Evolutionary conservation across 30 jellyfish, hydroid and myxozoan species (phyloP).

Genomic region (Hydractinia symbiolongicarpus): DNA sequence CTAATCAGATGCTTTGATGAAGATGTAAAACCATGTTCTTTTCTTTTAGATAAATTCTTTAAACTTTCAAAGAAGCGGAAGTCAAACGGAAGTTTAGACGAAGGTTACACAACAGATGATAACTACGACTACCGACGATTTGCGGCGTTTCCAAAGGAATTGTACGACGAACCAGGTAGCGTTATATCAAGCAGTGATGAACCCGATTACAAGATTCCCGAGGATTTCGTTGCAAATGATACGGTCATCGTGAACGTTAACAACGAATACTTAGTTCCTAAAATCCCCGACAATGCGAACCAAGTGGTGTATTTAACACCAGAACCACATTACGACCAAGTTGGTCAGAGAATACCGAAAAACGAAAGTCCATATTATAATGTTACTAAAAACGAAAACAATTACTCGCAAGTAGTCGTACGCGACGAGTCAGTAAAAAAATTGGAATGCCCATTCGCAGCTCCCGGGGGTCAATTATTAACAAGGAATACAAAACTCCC

Average conservation of each 20-base stretch:
- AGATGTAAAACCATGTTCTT: neutral
- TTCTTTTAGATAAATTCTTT: conserved; percentile 11
- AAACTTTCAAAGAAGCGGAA: neutral
- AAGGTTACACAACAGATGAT: conserved; percentile 27
- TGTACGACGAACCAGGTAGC: conserved; percentile 24
- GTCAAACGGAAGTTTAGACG: conserved; percentile 18
- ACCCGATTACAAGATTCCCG: conserved; percentile 22
- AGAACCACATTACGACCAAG: conserved; percentile 7
- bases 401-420: neutral
- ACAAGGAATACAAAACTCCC: conserved; percentile 2
- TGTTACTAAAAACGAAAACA: neutral
- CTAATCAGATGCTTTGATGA: too few relatives aligned
- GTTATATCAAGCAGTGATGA: conserved; percentile 14
- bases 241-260: neutral
- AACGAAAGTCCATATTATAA: neutral
- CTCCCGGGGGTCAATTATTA: neutral
- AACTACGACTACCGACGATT: conserved; percentile 24
- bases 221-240: conserved; percentile 4
- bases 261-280: neutral
- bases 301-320: neutral
- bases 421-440: neutral
- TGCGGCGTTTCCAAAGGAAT: conserved; percentile 10
- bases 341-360: neutral
- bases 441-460: neutral
- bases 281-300: too few relatives aligned